Evolutionary conservation across 2,888 invertebrate genomes (phyloP).

Genomic region (Epicampocera succincta): DNA sequence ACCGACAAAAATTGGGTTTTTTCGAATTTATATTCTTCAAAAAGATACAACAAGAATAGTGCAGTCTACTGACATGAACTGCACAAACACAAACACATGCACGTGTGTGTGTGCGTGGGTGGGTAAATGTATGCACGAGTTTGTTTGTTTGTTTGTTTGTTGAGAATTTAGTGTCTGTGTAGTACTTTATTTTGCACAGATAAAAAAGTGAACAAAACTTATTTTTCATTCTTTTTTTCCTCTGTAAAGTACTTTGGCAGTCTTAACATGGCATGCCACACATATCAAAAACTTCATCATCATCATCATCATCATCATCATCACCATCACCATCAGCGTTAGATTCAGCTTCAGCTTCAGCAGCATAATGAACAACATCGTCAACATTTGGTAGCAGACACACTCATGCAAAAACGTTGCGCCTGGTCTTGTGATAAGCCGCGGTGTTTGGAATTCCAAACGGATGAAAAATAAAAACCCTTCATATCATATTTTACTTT

Average conservation of each 20-base stretch:
- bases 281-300: conserved; percentile 58
- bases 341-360: no score
- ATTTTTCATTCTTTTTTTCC: conserved; percentile 5
- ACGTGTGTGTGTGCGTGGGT: background rate
- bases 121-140: background rate
- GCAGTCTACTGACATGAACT: conserved; percentile 5
- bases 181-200: conserved; percentile 24
- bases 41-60: conserved; percentile 11
- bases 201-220: conserved; percentile 39
- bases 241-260: conserved; percentile 56
- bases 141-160: background rate
- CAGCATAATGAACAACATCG: conserved; percentile 40
- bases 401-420: background rate
- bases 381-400: conserved; percentile 48
- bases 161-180: conserved; percentile 4
- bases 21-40: conserved; percentile 36
- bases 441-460: background rate
- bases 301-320: conserved; percentile 24
- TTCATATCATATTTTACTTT: conserved; percentile 33
- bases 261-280: conserved; percentile 61
- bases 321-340: no score
- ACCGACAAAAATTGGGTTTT: conserved; percentile 17
- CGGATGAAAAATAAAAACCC: conserved; percentile 1
- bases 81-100: background rate
- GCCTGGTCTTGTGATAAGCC: conserved; percentile 2